Base-by-base conservation (phyloP, 2,113 vertebrate species). In the Ia io region DNA sequence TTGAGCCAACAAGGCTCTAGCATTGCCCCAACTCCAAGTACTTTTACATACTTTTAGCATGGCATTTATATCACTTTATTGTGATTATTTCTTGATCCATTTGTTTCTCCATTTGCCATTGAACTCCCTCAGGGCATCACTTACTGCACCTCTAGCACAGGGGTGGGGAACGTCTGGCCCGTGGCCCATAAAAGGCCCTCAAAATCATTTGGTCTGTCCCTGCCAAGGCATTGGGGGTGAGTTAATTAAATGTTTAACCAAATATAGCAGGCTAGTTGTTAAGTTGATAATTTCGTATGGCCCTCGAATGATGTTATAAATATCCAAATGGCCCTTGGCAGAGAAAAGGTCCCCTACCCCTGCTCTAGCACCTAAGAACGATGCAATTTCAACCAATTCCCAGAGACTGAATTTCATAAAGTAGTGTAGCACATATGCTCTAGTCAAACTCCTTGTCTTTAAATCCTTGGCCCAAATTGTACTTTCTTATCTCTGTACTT, bases 51-150 rank as follows among this genome's bases (percentile, higher is more conserved):
- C 3, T 87, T 93, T 91, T 47, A 71, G 42, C 17, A 74, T 23
- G 79, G 25, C 30, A 78, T 47, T 16, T 80, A 1, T 53, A 83
- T 87, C 49, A 93, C 51, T 59, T 70, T 63, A 79, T 6, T 86
- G 86, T 76, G 61, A 91, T 71, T 79, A 73, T 73, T 94, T 91
- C 63, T 84, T 91, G 65, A 92, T 13, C 18, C 49, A 83, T 17
- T 92, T 82, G 47, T 85, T 95, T 96, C 61, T 74, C 14, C 84
- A 93, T 28, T 87, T 84, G 63, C 51, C 56, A 93, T 37, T 91
- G n/a, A 94, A 89, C 79, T 96, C 63, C 71, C 84, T 87, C 78
- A n/a, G 14, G 79, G 71, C 23, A 71, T 90, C 83, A 47, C 2
- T 87, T 79, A 35, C 3, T 71, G 84, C 51, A 84, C 47, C 63